These are phyloP conservation scores for Neoscelio sp. DNA, from an alignment of 2,888 invertebrate species.

Conservation along the genomic window DNA sequence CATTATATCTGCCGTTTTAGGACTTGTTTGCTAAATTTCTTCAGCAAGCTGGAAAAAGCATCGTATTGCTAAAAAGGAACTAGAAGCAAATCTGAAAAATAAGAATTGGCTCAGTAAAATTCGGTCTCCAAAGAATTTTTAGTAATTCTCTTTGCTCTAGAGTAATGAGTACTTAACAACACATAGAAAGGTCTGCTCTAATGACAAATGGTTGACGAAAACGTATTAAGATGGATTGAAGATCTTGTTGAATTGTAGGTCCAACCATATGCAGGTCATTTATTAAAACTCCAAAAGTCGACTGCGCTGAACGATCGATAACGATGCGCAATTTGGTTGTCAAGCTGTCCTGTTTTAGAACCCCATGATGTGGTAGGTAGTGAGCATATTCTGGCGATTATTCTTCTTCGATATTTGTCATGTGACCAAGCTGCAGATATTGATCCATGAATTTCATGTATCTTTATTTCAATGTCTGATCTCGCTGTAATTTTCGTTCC, in stretches of 20 bases:
- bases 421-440: conserved; percentile 26
- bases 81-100: conserved; percentile 59
- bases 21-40: conserved; percentile 44
- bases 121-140: conserved; percentile 71
- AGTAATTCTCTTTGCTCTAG: conserved; percentile 65
- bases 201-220: conserved; percentile 65
- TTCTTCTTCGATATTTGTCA: conserved; percentile 6
- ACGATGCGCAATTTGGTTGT: conserved; percentile 74
- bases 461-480: neutral
- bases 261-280: conserved; percentile 68
- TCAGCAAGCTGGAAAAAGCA: conserved; percentile 67
- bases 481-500: conserved; percentile 15
- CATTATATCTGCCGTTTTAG: conserved; percentile 47
- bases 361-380: conserved; percentile 30
- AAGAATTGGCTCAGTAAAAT: conserved; percentile 14
- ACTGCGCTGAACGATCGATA: conserved; percentile 72
- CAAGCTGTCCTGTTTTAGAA: conserved; percentile 49
- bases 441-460: conserved; percentile 14
- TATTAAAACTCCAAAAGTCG: conserved; percentile 66
- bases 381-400: neutral
- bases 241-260: conserved; percentile 64
- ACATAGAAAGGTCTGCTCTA: conserved; percentile 74
- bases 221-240: conserved; percentile 62
- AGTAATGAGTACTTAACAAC: conserved; percentile 53
- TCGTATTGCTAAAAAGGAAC: conserved; percentile 67